Percentiles rank a stretch among this genome's conserved stretches.
Evolutionary conservation across 2,888 invertebrate species (phyloP).

Genomic region (Drosophila aldrichi): DNA sequence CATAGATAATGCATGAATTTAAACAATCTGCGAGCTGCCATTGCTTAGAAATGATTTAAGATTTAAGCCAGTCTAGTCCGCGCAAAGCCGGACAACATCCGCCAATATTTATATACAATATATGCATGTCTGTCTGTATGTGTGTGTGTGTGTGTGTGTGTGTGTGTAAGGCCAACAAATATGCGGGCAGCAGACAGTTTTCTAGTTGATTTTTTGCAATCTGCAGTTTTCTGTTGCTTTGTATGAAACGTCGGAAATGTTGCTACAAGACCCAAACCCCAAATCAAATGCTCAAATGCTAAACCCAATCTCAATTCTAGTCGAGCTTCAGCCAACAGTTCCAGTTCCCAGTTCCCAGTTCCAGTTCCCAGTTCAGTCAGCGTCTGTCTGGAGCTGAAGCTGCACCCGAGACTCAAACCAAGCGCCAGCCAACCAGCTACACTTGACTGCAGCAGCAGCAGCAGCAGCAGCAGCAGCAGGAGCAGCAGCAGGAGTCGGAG

Average conservation of each 20-base stretch:
- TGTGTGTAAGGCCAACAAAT: constrained; percentile 65
- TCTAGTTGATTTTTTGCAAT: constrained; percentile 78
- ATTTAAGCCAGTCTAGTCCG: background rate
- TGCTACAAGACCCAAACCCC: constrained; percentile 58
- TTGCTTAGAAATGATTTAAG: too few relatives aligned
- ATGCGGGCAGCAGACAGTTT: constrained; percentile 60
- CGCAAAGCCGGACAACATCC: background rate
- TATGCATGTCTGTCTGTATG: constrained; percentile 34
- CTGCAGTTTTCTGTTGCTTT: constrained; percentile 77
- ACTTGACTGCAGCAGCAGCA: constrained; percentile 36
- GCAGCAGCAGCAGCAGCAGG: too few relatives aligned
- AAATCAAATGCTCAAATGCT: constrained; percentile 5
- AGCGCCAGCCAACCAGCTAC: constrained; percentile 12
- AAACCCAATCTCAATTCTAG: constrained; percentile 15
- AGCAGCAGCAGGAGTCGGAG: background rate
- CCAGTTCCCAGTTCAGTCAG: constrained; percentile 10
- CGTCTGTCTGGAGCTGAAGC: constrained; percentile 57
- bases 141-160: constrained; percentile 46
- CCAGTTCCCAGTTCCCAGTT: constrained; percentile 8
- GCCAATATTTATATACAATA: constrained; percentile 24
- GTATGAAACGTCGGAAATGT: constrained; percentile 75
- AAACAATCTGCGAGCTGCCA: background rate
- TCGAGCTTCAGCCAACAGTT: constrained; percentile 20
- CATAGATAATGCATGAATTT: background rate
- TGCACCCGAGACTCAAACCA: constrained; percentile 47